phyloP scores from a whole-genome alignment of 2,888 invertebrate genomes.

The Cephus runcator region DNA sequence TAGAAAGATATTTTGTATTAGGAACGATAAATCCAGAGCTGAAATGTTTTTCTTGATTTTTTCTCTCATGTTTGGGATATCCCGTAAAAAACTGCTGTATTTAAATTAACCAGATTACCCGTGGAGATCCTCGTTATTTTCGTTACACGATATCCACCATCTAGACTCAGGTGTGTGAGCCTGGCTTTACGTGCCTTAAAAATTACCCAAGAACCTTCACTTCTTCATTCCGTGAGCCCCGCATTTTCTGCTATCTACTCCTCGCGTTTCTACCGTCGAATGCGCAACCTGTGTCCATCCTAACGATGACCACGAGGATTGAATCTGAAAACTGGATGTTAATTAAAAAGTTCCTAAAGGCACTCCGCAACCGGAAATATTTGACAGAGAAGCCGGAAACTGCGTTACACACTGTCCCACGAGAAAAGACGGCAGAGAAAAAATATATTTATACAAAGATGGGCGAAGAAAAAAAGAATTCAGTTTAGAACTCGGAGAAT shows the following conservation, averaged over 20 bases:
- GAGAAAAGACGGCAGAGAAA: background rate
- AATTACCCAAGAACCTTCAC: background rate
- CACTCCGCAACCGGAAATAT: background rate
- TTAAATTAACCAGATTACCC: background rate
- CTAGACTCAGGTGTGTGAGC: background rate
- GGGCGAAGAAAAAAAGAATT: constrained; percentile 5
- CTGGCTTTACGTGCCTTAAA: background rate
- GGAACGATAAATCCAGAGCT: background rate
- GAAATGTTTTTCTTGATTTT: background rate
- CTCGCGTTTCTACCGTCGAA: too few species aligned
- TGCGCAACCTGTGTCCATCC: background rate
- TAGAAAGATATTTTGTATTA: background rate
- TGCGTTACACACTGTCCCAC: background rate
- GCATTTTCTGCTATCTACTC: background rate
- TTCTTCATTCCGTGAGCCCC: background rate
- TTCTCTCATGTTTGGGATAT: background rate
- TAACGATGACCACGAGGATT: background rate
- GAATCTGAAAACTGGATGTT: background rate
- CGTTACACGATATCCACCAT: background rate
- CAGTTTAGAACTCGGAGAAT: constrained; percentile 13
- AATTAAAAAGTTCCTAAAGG: background rate
- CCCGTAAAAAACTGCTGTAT: background rate
- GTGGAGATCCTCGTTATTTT: background rate
- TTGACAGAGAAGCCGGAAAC: background rate
- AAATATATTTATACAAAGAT: background rate